Conservation (phyloP, 2,113 vertebrate genomes). For the Peromyscus californicus region DNA sequence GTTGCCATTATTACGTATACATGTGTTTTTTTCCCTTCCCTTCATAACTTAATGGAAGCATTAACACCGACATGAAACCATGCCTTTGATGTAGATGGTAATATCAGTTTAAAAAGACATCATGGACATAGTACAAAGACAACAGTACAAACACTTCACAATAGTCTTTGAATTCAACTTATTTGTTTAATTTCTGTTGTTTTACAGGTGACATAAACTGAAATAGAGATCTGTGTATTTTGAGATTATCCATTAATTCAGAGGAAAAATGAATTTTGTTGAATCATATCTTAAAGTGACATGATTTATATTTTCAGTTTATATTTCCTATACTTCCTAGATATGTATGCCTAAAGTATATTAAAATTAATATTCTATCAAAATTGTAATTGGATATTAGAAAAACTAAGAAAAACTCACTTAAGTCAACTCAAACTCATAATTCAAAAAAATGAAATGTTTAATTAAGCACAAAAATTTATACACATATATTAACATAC, state of each 20-base stretch:
- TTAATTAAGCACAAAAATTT: not conserved
- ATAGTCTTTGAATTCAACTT: not conserved
- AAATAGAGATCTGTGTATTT: not conserved
- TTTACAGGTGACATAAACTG: not conserved
- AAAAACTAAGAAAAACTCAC: not conserved
- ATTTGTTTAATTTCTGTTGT: not conserved
- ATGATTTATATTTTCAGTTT: not conserved
- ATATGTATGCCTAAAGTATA: not conserved
- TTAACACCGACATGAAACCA: not conserved
- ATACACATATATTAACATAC: not conserved
- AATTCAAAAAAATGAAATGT: not conserved
- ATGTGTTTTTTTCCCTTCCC: not conserved
- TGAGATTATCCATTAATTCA: not conserved
- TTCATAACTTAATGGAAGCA: not conserved
- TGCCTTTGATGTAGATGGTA: not conserved
- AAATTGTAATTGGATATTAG: not conserved
- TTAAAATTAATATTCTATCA: not conserved
- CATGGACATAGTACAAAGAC: not conserved
- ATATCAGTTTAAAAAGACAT: not conserved
- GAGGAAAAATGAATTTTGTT: not conserved
- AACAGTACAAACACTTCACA: not conserved
- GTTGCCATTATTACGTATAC: not conserved
- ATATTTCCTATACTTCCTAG: not conserved
- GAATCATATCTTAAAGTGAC: not conserved
- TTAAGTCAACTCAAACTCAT: not conserved